phyloP scores from a whole-genome alignment of 2,797 vertebrate genomes.

The Choloepus didactylus region DNA sequence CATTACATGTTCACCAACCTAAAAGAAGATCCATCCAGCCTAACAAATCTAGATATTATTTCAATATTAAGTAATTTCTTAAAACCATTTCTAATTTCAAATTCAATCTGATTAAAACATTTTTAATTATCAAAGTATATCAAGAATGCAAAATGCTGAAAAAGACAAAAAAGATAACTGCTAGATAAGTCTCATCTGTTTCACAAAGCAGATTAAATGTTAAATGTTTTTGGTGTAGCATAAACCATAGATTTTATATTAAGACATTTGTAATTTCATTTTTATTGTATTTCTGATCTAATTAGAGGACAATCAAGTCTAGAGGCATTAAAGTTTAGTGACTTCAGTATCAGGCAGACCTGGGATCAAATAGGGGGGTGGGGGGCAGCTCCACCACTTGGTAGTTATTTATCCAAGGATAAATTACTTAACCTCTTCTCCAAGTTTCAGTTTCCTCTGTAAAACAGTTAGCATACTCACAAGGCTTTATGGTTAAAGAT shows the following conservation, averaged over 20 bases:
- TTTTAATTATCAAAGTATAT: conserved; percentile 39
- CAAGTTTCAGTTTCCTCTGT: conserved; percentile 35
- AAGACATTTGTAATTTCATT: conserved; percentile 7
- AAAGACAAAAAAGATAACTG: not conserved
- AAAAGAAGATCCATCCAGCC: conserved; percentile 39
- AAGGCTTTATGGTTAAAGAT: conserved; percentile 1
- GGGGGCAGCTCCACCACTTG: not conserved
- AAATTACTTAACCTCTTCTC: conserved; percentile 60
- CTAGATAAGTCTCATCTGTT: conserved; percentile 10
- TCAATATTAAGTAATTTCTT: conserved; percentile 60
- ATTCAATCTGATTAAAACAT: not conserved
- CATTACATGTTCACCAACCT: conserved; percentile 43
- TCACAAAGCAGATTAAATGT: conserved; percentile 21
- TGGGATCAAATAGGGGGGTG: conserved; percentile 34
- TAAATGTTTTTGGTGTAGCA: conserved; percentile 56
- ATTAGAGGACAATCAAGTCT: conserved; percentile 26
- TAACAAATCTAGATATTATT: conserved; percentile 39
- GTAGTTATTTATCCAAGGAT: conserved; percentile 53
- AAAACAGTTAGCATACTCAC: conserved; percentile 58
- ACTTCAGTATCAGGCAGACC: conserved; percentile 18
- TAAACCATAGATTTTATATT: conserved; percentile 40
- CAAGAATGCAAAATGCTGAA: conserved; percentile 29
- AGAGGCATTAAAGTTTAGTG: conserved; percentile 55
- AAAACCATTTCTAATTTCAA: conserved; percentile 58
- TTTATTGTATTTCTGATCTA: conserved; percentile 56